phyloP scores from a whole-genome alignment of 2,888 invertebrate species.

The Stenoptilia bipunctidactyla region DNA sequence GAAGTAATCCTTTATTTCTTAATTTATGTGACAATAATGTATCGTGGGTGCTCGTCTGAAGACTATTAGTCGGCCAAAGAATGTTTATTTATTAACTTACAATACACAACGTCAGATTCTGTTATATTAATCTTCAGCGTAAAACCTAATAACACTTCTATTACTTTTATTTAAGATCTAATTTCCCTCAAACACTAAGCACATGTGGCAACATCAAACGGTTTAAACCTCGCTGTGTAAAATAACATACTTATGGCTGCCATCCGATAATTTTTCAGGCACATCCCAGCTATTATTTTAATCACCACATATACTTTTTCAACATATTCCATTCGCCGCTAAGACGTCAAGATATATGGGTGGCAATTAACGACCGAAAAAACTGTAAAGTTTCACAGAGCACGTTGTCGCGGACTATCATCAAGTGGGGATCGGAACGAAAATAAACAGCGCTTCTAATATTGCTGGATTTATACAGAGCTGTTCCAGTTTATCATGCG shows the following conservation, averaged over 20 bases:
- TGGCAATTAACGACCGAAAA: conserved; percentile 53
- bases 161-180: too few species aligned
- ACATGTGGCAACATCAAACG: too few species aligned
- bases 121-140: conserved; percentile 6
- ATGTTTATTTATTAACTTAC: conserved; percentile 36
- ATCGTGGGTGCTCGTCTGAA: conserved; percentile 31
- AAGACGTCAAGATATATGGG: conserved; percentile 30
- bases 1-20: conserved; percentile 44
- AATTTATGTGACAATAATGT: conserved; percentile 56
- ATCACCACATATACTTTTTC: conserved; percentile 26
- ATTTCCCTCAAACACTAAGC: too few species aligned
- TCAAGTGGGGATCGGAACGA: conserved; percentile 41
- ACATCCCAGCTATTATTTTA: conserved; percentile 31
- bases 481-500: too few species aligned
- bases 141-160: too few species aligned
- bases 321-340: conserved; percentile 18
- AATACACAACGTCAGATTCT: conserved; percentile 7
- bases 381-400: conserved; percentile 25
- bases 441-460: conserved; percentile 30
- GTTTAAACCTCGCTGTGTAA: not conserved
- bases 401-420: conserved; percentile 30
- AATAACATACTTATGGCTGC: conserved; percentile 27
- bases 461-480: not conserved
- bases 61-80: conserved; percentile 34
- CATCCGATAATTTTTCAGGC: conserved; percentile 32